Conservation (phyloP, 1,140 invertebrate genomes). For the Ceratitis capitata region DNA sequence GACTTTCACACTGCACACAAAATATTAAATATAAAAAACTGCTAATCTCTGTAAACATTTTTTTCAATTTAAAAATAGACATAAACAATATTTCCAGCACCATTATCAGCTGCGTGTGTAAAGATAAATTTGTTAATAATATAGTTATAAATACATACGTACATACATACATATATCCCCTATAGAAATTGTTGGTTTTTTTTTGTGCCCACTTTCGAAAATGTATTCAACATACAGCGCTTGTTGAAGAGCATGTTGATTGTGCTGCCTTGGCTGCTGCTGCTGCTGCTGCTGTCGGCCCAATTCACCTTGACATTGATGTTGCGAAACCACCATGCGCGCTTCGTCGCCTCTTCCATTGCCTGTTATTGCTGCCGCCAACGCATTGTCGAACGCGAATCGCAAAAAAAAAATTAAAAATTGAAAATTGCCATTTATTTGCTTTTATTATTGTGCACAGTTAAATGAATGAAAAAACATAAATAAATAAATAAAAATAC, state of each 20-base stretch:
- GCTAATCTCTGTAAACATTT: too few species aligned
- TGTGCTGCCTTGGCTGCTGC: background rate
- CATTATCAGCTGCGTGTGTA: too few species aligned
- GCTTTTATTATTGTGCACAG: background rate
- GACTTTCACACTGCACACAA: too few species aligned
- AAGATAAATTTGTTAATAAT: too few species aligned
- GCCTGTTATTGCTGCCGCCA: background rate
- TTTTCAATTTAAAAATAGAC: too few species aligned
- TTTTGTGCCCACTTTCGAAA: background rate
- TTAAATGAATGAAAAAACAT: constrained; percentile 5
- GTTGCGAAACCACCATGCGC: background rate
- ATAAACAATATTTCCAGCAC: too few species aligned
- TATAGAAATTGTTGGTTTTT: too few species aligned
- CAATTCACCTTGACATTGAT: constrained; percentile 35
- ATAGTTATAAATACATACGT: too few species aligned
- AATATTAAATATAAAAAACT: too few species aligned
- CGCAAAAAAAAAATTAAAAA: too few species aligned
- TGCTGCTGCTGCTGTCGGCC: too few species aligned
- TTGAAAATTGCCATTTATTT: background rate
- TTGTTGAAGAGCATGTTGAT: background rate
- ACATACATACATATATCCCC: too few species aligned
- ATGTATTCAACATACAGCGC: background rate
- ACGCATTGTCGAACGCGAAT: background rate
- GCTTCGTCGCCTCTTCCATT: background rate
- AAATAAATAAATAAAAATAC: constrained; percentile 17